A percentile compares a stretch with the other conserved stretches of the same genome.
Conservation (phyloP, 2,797 vertebrate species). For the Pangasius sanitwongsei region DNA sequence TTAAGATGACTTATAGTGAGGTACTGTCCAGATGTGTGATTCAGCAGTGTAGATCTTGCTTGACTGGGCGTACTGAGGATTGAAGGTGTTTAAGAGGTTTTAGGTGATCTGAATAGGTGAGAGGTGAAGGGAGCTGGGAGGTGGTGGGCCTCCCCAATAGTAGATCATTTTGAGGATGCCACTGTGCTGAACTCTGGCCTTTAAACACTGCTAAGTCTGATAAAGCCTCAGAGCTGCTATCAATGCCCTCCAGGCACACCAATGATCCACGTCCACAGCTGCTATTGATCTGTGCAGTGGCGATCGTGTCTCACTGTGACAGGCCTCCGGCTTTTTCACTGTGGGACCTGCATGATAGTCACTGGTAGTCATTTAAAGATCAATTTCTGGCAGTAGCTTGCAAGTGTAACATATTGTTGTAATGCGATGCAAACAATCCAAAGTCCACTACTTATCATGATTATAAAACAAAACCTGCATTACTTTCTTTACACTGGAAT, state of each 20-base stretch:
- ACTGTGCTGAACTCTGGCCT: conserved; percentile 71
- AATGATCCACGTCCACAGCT: conserved; percentile 77
- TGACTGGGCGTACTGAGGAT: conserved; percentile 29
- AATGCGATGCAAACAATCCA: background rate
- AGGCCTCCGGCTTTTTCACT: conserved; percentile 67
- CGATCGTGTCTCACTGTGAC: conserved; percentile 77
- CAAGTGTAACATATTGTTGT: background rate
- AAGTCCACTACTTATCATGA: background rate
- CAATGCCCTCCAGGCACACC: conserved; percentile 70
- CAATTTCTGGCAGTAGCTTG: conserved; percentile 8
- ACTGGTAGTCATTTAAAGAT: conserved; percentile 18
- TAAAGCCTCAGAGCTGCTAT: conserved; percentile 81
- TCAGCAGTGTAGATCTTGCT: conserved; percentile 24
- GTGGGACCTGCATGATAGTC: background rate
- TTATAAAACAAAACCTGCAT: background rate
- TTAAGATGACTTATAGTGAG: conserved; percentile 34
- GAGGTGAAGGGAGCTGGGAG: conserved; percentile 61
- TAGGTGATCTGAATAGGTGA: conserved; percentile 60
- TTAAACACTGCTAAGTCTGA: conserved; percentile 71
- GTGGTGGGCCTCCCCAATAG: conserved; percentile 65
- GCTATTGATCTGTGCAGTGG: conserved; percentile 85
- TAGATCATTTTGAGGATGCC: conserved; percentile 72
- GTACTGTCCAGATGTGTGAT: conserved; percentile 27
- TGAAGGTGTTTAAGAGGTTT: conserved; percentile 54
- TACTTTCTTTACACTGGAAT: background rate